phyloP scores from a whole-genome alignment of 2,888 invertebrate genomes.

The Ectobius pallidus region DNA sequence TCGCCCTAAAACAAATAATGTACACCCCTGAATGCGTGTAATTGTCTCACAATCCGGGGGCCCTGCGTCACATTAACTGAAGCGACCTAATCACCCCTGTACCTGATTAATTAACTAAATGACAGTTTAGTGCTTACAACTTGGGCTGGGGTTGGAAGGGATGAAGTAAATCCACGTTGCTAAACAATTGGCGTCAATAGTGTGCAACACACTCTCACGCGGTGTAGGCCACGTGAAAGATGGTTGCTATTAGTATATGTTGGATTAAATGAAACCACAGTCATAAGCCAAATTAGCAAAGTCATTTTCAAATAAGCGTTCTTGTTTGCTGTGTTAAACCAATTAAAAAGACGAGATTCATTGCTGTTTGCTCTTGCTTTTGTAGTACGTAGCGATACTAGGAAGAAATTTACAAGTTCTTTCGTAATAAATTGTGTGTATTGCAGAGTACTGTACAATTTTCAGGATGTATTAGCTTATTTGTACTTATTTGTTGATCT shows the following conservation, averaged over 20 bases:
- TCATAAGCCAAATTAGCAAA: no score
- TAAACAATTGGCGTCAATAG: slow-evolving; percentile 11
- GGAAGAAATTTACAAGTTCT: no score
- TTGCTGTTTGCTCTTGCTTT: no score
- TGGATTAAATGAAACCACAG: background rate
- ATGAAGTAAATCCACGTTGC: slow-evolving; percentile 13
- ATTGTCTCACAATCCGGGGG: slow-evolving; percentile 9
- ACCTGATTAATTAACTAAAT: slow-evolving; percentile 31
- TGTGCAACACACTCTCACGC: background rate
- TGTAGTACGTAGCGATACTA: no score
- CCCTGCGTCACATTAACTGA: slow-evolving; percentile 12
- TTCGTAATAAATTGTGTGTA: no score
- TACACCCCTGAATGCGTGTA: slow-evolving; percentile 11
- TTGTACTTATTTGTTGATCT: no score
- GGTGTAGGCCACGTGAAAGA: background rate
- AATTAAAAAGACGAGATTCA: no score
- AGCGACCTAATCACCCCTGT: slow-evolving; percentile 23
- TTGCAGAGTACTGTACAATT: no score
- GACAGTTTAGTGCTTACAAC: slow-evolving; percentile 23
- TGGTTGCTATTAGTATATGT: background rate
- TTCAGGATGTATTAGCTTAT: no score
- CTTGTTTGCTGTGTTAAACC: no score
- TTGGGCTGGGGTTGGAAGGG: background rate
- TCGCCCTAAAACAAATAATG: no score
- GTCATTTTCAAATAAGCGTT: no score